Percentiles rank a stretch among this genome's conserved stretches.
These are phyloP conservation scores for Scartelaos histophorus DNA, from an alignment of 2,113 vertebrate species.

Conservation along the genomic window DNA sequence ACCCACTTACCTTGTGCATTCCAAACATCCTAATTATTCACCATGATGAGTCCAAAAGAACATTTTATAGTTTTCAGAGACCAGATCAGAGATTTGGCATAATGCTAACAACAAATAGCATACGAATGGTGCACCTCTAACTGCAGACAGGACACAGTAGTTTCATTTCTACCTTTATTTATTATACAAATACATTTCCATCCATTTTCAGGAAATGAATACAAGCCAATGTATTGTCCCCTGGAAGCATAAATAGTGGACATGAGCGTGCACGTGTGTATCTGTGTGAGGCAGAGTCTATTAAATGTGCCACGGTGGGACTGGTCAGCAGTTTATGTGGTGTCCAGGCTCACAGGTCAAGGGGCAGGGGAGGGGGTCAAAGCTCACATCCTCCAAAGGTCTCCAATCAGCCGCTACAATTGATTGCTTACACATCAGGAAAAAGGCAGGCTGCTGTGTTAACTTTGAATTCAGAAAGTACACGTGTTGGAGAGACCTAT, in stretches of 20 bases:
- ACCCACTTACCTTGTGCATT: too few relatives aligned
- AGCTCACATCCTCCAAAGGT: constrained; percentile 62
- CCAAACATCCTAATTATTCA: too few relatives aligned
- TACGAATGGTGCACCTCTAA: too few relatives aligned
- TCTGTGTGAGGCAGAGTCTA: constrained; percentile 44
- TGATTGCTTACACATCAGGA: constrained; percentile 73
- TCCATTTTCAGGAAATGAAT: too few relatives aligned
- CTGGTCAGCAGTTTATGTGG: constrained; percentile 70
- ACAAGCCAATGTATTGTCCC: too few relatives aligned
- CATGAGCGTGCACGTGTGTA: constrained; percentile 27
- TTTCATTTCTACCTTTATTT: too few relatives aligned
- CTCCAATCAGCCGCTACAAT: constrained; percentile 65
- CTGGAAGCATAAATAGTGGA: not conserved
- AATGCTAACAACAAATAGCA: too few relatives aligned
- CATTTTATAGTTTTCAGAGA: too few relatives aligned
- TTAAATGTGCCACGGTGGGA: constrained; percentile 35
- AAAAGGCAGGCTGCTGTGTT: constrained; percentile 37
- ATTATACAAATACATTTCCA: too few relatives aligned
- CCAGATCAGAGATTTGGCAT: too few relatives aligned
- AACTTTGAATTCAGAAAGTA: constrained; percentile 61
- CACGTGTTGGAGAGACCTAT: constrained; percentile 7
- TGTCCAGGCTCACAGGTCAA: constrained; percentile 63
- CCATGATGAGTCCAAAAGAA: too few relatives aligned
- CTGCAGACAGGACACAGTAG: too few relatives aligned
- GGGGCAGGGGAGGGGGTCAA: constrained; percentile 64